Conservation (phyloP, 2,888 invertebrate species). For the Caenorhabditis afra region DNA sequence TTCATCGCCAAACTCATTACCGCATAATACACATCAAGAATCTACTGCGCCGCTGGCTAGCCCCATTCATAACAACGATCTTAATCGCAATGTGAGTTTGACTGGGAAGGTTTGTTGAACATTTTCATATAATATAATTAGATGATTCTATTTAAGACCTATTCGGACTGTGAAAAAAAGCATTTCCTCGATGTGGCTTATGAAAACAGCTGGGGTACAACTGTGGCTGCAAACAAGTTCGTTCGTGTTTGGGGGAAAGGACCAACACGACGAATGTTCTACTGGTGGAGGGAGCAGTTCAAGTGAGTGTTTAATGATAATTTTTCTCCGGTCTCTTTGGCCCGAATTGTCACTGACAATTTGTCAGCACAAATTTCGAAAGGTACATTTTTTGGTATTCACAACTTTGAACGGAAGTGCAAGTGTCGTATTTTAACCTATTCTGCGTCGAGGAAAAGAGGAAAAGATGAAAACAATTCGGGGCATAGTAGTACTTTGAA, state of each 20-base stretch:
- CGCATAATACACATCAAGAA: no score
- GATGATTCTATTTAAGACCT: conserved; percentile 27
- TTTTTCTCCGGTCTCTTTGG: no score
- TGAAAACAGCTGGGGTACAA: conserved; percentile 52
- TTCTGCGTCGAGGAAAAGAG: no score
- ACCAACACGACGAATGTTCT: conserved; percentile 39
- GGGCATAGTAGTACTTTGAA: no score
- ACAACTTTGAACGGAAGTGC: no score
- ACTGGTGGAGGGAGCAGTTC: conserved; percentile 51
- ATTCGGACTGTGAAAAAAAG: conserved; percentile 46
- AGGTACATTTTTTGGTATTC: no score
- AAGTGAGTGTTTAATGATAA: conserved; percentile 17
- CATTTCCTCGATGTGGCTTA: conserved; percentile 45
- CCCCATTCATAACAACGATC: background rate
- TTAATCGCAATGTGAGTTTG: conserved; percentile 6
- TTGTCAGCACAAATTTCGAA: no score
- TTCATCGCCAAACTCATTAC: no score
- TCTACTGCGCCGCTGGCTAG: background rate
- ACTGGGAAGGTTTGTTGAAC: background rate
- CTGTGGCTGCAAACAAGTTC: conserved; percentile 47
- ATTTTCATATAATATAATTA: background rate
- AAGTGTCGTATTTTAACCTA: no score
- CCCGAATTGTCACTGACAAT: no score
- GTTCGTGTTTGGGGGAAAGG: conserved; percentile 37
- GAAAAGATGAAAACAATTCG: no score